Base-by-base conservation (phyloP, 2,888 invertebrate genomes). In the Neoascia interrupta region DNA sequence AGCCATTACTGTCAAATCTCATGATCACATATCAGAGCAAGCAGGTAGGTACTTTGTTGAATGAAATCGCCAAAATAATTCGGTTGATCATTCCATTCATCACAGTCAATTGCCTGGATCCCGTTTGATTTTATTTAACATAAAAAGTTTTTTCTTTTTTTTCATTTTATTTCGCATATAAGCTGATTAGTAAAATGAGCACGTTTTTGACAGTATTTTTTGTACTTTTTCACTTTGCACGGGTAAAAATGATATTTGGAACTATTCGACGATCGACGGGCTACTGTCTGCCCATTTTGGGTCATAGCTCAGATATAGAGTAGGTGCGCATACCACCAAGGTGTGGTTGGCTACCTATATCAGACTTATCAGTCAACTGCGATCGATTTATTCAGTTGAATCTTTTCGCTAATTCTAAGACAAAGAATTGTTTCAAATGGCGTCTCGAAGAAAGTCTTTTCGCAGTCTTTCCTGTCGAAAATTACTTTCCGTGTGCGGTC, bases 241-340 rank as follows among this genome's bases (percentile, higher is more conserved):
- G 58, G 49, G 61, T 43, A 36, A 49, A 43, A 56, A 56, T 63
- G 63, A 76, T 76, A 76, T 76, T 76, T 76, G 75, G 75, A 70
- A 76, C 75, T 70, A 70, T 70, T 64, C 70, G 43, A 31, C 60
- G 54, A 26, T 51, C 8, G 37, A 47, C 36, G 21, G 45, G 41
- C 47, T 61, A 37, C 26, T 60, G 53, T 58, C 51, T 53, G 45
- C 36, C 60, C 43, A 75, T 75, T 63, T 69, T 75, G 75, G 75
- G 75, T 69, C 75, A 75, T 63, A 61, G 54, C 34, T 34, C 39
- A 45, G 47, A 74, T 66, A 23, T 75, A 51, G 75, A 63, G 63
- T 69, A 75, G 69, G 39, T 47, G 53, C 49, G 37, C 16, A 11
- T n/a, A 39, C 18, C 8, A 6, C 31, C 31, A 63, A 63, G 75